Conservation (phyloP, 2,888 invertebrate genomes). For the Parnassius apollo region DNA sequence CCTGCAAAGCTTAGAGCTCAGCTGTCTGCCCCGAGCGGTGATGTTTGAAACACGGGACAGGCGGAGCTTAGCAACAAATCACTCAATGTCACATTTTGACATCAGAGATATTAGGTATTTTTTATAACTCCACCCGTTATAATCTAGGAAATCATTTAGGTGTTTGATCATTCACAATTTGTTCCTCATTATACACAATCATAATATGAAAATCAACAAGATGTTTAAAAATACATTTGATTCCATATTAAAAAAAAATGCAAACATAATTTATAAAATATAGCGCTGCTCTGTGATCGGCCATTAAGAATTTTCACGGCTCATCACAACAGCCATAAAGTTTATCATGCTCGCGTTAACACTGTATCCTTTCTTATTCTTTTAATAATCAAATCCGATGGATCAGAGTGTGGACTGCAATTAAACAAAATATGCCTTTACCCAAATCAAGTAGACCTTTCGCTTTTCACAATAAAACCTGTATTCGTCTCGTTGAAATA, state of each 20-base stretch:
- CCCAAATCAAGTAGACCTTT: constrained; percentile 20
- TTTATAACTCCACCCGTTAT: constrained; percentile 75
- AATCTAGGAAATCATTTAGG: constrained; percentile 49
- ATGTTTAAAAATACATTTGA: constrained; percentile 12
- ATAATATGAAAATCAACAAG: constrained; percentile 12
- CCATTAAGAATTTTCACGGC: constrained; percentile 61
- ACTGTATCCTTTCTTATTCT: constrained; percentile 50
- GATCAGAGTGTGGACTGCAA: constrained; percentile 33
- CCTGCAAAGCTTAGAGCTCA: constrained; percentile 75
- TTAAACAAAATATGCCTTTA: constrained; percentile 11
- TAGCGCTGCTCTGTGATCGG: constrained; percentile 42
- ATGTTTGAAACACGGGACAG: constrained; percentile 83
- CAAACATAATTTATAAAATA: constrained; percentile 4
- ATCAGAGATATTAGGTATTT: constrained; percentile 82
- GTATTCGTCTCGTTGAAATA: constrained; percentile 2
- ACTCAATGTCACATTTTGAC: constrained; percentile 83
- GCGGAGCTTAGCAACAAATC: constrained; percentile 83
- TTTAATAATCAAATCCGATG: constrained; percentile 56
- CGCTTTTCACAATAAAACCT: constrained; percentile 3
- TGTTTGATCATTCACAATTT: constrained; percentile 29
- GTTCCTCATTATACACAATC: constrained; percentile 4
- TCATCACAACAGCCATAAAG: constrained; percentile 62
- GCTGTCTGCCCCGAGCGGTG: constrained; percentile 79
- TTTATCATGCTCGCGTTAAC: constrained; percentile 52
- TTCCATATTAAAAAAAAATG: background rate